These are phyloP conservation scores for Distichodus sexfasciatus DNA, from an alignment of 2,797 vertebrate species.

Conservation along the genomic window DNA sequence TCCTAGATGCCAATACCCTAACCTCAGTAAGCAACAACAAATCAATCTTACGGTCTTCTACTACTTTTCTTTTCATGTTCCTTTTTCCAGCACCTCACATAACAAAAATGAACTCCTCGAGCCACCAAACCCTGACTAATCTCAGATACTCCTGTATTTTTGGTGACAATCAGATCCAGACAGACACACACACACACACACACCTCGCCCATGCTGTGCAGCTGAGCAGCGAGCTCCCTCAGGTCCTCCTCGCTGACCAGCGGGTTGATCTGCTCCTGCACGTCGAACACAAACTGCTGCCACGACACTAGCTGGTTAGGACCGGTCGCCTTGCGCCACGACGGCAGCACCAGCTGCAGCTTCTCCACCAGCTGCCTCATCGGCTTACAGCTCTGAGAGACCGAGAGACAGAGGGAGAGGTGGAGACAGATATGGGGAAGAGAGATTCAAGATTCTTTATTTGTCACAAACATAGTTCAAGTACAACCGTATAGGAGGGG, in stretches of 20 bases:
- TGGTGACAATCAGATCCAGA: not conserved
- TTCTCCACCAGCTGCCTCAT: conserved; percentile 91
- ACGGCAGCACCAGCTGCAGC: conserved; percentile 83
- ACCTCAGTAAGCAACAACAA: too few relatives aligned
- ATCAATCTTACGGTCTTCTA: too few relatives aligned
- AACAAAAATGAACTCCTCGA: too few relatives aligned
- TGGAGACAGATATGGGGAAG: too few relatives aligned
- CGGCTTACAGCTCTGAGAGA: conserved; percentile 78
- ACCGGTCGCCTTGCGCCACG: conserved; percentile 91
- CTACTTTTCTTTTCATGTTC: too few relatives aligned
- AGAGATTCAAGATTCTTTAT: too few relatives aligned
- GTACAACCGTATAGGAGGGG: too few relatives aligned
- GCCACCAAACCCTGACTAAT: too few relatives aligned
- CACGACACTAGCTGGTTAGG: conserved; percentile 95
- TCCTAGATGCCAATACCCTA: too few relatives aligned
- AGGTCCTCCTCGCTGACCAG: conserved; percentile 91
- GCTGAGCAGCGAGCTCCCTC: conserved; percentile 81
- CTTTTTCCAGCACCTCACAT: too few relatives aligned
- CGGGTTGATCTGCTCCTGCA: conserved; percentile 95
- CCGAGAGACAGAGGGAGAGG: conserved; percentile 1
- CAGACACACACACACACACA: conserved; percentile 1
- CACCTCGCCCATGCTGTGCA: conserved; percentile 95
- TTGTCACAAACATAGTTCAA: too few relatives aligned
- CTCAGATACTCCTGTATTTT: not conserved
- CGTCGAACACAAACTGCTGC: conserved; percentile 92